Conservation (phyloP, 2,797 vertebrate species). For the Rhinophrynus dorsalis region DNA sequence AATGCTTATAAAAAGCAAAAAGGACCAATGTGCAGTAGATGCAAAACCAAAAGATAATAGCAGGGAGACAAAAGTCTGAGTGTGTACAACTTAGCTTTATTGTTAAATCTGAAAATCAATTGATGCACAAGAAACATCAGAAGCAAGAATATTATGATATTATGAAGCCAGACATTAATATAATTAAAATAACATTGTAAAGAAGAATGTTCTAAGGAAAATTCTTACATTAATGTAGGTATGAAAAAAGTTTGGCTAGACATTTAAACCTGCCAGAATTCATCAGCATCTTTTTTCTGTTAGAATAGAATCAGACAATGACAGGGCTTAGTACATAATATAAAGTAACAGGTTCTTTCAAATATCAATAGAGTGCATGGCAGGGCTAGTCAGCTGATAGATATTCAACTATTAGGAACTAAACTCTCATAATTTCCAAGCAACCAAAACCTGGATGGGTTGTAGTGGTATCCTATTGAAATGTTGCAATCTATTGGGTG, state of each 20-base stretch:
- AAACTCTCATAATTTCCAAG: too few species aligned
- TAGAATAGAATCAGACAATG: too few species aligned
- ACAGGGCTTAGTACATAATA: neutral
- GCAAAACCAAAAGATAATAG: neutral
- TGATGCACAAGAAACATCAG: neutral
- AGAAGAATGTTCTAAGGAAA: neutral
- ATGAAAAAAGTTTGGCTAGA: neutral
- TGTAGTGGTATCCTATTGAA: too few species aligned
- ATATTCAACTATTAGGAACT: too few species aligned
- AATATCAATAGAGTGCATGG: too few species aligned
- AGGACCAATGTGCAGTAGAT: neutral
- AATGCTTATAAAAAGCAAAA: neutral
- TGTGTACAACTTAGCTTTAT: neutral
- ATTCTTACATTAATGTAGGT: neutral
- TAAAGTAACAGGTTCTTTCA: too few species aligned
- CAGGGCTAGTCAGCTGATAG: too few species aligned
- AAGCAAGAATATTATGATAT: conserved; percentile 6
- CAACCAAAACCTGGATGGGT: too few species aligned
- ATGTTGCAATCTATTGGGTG: too few species aligned
- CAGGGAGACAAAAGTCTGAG: neutral
- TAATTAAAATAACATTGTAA: conserved; percentile 6
- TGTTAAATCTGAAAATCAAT: conserved; percentile 1
- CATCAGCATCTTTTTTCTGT: neutral
- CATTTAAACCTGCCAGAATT: neutral
- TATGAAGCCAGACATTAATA: neutral